Base-by-base conservation (phyloP, 2,113 vertebrate species). In the Pedetes capensis region DNA sequence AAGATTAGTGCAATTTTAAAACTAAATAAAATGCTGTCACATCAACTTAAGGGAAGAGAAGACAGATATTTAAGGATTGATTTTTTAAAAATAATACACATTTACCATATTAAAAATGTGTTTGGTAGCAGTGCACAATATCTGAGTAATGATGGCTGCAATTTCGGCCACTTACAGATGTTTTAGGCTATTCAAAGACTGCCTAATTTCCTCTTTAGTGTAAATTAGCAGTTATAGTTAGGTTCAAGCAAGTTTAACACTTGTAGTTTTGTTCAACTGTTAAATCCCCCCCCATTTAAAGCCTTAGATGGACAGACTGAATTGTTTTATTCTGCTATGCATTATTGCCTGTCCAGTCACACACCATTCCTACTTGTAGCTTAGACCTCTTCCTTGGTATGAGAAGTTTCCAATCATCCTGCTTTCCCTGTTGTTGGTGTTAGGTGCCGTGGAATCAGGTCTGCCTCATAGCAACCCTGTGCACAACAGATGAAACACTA, bases 21-120 rank as follows among this genome's bases (percentile, higher is more conserved):
- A 27, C 87, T 37, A 87, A 64, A 84, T 87, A 87, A 94, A 96
- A 66, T 53, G 88, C 0, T 16, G 17, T 37, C 68, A 76, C 34
- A 81, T 89, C n/a, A 83, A 90, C 55, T 87, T 59, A 87, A 91
- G 29, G 39, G 27, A 69, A 75, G 22, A 93, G 34, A 88, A 90
- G 20, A 75, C 14, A 86, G 2, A 75, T 23, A 92, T 63, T 78
- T 87, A 86, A 93, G 20, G 20, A 84, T 25, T 5, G 34, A 85
- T 18, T n/a, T n/a, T n/a, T n/a, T n/a, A 59, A 80, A 25, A 69
- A 68, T 8, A 93, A 53, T 57, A 18, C 7, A 51, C 11, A 66
- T 23, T n/a, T 72, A 74, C 13, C 57, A 3, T 74, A 61, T 78
- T 80, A 87, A 72, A 91, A 88, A 79, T 78, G 23, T 49, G 42